Evolutionary conservation across 2,113 vertebrate genomes (phyloP), one percentile per base, ranked within the genome.

Genomic region (Proterorhinus semilunaris): DNA sequence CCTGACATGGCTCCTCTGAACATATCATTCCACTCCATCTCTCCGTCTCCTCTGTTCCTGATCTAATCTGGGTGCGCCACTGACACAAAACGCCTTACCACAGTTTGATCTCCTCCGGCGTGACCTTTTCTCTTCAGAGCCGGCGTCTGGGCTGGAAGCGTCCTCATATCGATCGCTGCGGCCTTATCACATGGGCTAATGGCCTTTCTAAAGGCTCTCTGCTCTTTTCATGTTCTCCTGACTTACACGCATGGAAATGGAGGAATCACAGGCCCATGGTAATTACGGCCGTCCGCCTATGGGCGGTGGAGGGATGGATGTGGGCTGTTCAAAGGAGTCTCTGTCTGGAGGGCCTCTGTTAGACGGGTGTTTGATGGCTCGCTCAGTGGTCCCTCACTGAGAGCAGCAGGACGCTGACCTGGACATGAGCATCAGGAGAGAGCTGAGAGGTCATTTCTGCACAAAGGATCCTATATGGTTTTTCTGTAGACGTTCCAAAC

Each of bases 81-180:
- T 17, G 8, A 27, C 53, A 55, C 17, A 55, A 55, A 55, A 55
- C 16, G 53, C 21, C 53, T 55, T 55, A 55, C 36, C 53, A 6
- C 10, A 21, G 53, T 55, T 55, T 55, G 53, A 55, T 55, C 53
- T 55, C 17, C 17, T 27, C 9, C 16, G 17, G 11, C 16, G 10
- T 55, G 53, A 55, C 53, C 53, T 55, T 55, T 21, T 15, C 17
- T 50, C 53, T 55, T 55, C 53, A 55, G 27, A 55, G 53, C 16
- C 17, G 5, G 21, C 8, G 11, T 16, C 16, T 17, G 9, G 12
- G 49, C 53, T 55, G 10, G 8, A 11, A 55, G 53, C 17, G 53
- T 9, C 16, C 17, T 17, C 16, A 55, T 17, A 27, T 55, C 53
- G 8, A 55, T 21, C 10, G 16, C 17, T 21, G 17, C 5, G 53